A percentile compares a stretch with the other conserved stretches of the same genome.
Conservation (phyloP, 1,140 invertebrate genomes). For the Galendromus occidentalis region DNA sequence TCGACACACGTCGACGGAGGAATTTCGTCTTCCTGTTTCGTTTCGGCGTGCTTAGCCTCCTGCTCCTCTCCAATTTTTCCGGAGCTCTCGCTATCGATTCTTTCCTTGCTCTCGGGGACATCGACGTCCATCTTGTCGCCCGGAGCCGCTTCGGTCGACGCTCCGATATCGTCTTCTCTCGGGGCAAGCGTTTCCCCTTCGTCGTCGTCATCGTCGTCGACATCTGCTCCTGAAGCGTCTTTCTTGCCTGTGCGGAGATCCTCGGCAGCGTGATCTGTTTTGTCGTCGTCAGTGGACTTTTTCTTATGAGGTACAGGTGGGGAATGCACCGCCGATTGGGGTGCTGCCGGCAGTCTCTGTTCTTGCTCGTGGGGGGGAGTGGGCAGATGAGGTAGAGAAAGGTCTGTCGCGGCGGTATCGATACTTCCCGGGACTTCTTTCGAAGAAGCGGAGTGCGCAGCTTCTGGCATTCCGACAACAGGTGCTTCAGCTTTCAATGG, state of each 20-base stretch:
- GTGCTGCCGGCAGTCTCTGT: not conserved
- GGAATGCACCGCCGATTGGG: not conserved
- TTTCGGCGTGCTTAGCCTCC: not conserved
- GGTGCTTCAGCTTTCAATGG: not conserved
- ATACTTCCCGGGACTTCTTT: not conserved
- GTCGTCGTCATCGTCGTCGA: not conserved
- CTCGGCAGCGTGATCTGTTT: conserved; percentile 7
- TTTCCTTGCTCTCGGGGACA: not conserved
- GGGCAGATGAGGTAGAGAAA: conserved; percentile 6
- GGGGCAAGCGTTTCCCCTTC: not conserved
- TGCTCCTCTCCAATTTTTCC: not conserved
- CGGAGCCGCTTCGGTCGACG: too few relatives aligned
- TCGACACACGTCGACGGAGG: not conserved
- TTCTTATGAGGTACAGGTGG: conserved; percentile 4
- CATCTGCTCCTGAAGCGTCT: conserved; percentile 14
- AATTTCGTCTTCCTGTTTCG: not conserved
- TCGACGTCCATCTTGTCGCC: too few relatives aligned
- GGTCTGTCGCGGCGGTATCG: not conserved
- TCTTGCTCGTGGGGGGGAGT: conserved; percentile 8
- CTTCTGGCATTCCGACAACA: not conserved
- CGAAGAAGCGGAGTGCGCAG: not conserved
- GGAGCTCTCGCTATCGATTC: not conserved
- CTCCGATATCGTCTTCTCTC: too few relatives aligned
- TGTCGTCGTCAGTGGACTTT: not conserved
- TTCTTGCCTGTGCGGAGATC: conserved; percentile 16